These are phyloP conservation scores for Drosophila tristis DNA, from an alignment of 1,140 invertebrate genomes.

Conservation along the genomic window DNA sequence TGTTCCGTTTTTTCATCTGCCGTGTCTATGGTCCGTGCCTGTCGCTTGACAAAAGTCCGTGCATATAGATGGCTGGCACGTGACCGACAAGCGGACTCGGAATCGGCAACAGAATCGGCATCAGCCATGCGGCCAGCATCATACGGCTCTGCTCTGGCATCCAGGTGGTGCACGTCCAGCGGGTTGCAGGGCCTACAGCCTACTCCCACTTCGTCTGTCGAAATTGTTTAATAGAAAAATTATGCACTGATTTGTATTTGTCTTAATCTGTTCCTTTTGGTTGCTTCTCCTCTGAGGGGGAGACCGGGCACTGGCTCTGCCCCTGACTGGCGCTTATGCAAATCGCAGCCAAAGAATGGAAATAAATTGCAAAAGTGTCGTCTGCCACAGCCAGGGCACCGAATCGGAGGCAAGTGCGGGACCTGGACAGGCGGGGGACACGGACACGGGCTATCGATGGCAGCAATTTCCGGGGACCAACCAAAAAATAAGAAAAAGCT, in stretches of 20 bases:
- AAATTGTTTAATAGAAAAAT: constrained; percentile 80
- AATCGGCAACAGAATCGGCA: constrained; percentile 21
- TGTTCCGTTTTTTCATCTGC: constrained; percentile 5
- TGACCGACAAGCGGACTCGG: constrained; percentile 34
- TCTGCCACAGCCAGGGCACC: constrained; percentile 41
- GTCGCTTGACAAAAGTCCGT: constrained; percentile 30
- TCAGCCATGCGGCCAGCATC: constrained; percentile 31
- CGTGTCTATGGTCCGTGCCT: constrained; percentile 3
- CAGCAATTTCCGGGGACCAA: constrained; percentile 67
- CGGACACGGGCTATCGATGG: constrained; percentile 64
- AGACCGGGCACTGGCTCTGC: constrained; percentile 51
- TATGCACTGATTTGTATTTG: constrained; percentile 81
- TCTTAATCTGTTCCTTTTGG: constrained; percentile 59
- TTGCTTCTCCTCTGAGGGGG: constrained; percentile 23
- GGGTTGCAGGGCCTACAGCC: background rate
- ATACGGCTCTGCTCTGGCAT: background rate
- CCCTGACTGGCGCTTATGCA: constrained; percentile 76
- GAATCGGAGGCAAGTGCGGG: constrained; percentile 8
- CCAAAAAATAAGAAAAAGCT: constrained; percentile 14
- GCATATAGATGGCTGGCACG: constrained; percentile 48
- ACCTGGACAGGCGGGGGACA: too few species aligned
- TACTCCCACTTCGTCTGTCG: background rate
- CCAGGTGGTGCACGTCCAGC: background rate
- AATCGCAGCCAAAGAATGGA: constrained; percentile 66
- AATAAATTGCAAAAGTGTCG: constrained; percentile 79